phyloP scores from a whole-genome alignment of 1,140 invertebrate genomes.

The Drosophila kohkoa region DNA sequence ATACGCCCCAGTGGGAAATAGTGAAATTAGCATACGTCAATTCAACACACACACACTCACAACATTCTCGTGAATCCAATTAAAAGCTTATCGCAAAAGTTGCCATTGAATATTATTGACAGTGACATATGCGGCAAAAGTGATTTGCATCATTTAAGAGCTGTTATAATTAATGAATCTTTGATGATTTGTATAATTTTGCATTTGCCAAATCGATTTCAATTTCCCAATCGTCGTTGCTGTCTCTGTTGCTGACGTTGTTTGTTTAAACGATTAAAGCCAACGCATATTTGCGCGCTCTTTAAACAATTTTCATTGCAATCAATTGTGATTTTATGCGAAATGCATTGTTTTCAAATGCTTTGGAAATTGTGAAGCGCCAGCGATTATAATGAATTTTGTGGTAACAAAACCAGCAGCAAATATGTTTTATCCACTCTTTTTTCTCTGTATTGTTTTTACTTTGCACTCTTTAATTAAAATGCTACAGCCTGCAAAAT shows the following conservation, averaged over 20 bases:
- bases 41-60: background rate
- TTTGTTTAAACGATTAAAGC: background rate
- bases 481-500: constrained; percentile 70
- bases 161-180: constrained; percentile 22
- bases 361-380: constrained; percentile 63
- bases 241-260: no score
- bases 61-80: constrained; percentile 4
- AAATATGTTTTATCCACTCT: background rate
- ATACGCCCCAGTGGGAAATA: constrained; percentile 2
- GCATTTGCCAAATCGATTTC: constrained; percentile 7
- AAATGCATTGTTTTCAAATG: constrained; percentile 57
- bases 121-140: background rate
- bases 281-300: background rate
- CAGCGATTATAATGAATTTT: constrained; percentile 47
- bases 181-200: constrained; percentile 16
- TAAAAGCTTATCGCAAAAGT: constrained; percentile 10
- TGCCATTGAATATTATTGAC: background rate
- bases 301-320: constrained; percentile 34
- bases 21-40: constrained; percentile 6
- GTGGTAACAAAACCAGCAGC: constrained; percentile 12
- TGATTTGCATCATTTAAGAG: constrained; percentile 25
- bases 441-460: constrained; percentile 16
- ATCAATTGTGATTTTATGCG: constrained; percentile 48
- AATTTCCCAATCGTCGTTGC: background rate
- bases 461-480: constrained; percentile 68